phyloP scores from a whole-genome alignment of 2,888 invertebrate genomes.

The Drosophila putrida region DNA sequence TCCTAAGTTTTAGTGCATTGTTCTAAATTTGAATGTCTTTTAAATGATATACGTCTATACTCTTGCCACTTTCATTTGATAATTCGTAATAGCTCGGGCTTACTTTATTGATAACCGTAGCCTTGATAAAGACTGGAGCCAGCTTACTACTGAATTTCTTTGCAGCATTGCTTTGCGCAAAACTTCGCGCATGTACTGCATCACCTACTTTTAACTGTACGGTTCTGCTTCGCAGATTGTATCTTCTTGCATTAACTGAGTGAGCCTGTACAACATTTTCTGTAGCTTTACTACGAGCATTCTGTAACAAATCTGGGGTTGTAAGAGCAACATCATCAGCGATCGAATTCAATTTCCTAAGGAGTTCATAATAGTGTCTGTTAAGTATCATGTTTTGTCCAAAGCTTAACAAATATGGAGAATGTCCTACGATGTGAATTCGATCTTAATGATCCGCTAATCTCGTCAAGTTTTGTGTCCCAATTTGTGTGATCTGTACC shows the following conservation, averaged over 20 bases:
- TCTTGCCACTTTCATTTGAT: too few species aligned
- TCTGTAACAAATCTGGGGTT: not conserved
- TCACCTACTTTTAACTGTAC: slow-evolving; percentile 10
- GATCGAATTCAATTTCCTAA: slow-evolving; percentile 13
- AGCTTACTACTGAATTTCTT: slow-evolving; percentile 1
- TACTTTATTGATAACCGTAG: too few species aligned
- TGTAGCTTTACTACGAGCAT: slow-evolving; percentile 4
- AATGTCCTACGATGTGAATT: slow-evolving; percentile 21
- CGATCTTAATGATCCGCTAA: slow-evolving; percentile 28
- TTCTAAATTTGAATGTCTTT: not conserved
- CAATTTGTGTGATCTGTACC: too few species aligned
- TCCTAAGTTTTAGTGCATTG: not conserved
- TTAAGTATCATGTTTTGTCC: slow-evolving; percentile 40
- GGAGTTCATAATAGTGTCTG: slow-evolving; percentile 23
- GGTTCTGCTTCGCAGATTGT: slow-evolving; percentile 9
- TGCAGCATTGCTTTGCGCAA: slow-evolving; percentile 3
- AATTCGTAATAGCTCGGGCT: too few species aligned
- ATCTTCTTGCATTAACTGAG: not conserved
- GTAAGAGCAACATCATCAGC: not conserved
- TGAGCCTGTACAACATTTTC: not conserved
- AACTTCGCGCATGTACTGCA: not conserved
- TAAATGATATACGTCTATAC: too few species aligned
- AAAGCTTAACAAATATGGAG: slow-evolving; percentile 36
- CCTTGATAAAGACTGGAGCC: too few species aligned
- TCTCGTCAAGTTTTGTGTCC: not conserved